Base-by-base conservation (phyloP, 2,888 invertebrate genomes). In the Rhamnusium bicolor region DNA sequence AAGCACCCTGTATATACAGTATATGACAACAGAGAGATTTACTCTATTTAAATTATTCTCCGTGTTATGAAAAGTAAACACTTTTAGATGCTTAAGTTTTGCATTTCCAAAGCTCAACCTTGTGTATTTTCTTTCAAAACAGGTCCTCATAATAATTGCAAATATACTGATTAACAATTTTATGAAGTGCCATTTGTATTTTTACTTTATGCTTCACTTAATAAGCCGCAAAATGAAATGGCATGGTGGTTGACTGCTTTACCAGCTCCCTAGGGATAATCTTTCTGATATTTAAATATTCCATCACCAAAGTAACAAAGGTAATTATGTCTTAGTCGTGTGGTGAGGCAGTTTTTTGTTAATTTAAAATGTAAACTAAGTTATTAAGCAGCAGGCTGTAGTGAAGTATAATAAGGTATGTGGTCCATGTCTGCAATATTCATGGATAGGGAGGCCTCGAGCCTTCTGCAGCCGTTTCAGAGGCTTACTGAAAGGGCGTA, bases 281-380 rank as follows among this genome's bases (percentile, higher is more conserved):
- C 61, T 63, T 54, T 29, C 62, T 51, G 19, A 70, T 70, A 63
- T 67, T 67, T 67, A 63, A 69, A 69, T 69, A 71, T 65, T 73
- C 72, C 66, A 62, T 58, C 67, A 67, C 68, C 58, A 60, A 49
- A 53, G 56, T 47, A 71, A 67, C 74, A 75, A 61, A 74, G 65
- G 72, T 70, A 74, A 75, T 75, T 77, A 75, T 58, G 32, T 63
- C 67, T 77, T 61, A 56, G 71, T 65, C 61, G 54, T 65, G 67
- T 58, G 58, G 66, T 61, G 69, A 68, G 54, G 53, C 61, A 65
- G 58, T 75, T 80, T 80, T 79, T 77, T 71, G 77, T 73, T 78
- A 71, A 79, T 81, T 79, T 79, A 81, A 79, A 81, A 81, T 81
- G 81, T 78, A 79, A 80, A 81, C 75, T 79, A 78, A 79, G 77